Evolutionary conservation across 2,113 vertebrate genomes (phyloP).

Genomic region (Lontra canadensis): DNA sequence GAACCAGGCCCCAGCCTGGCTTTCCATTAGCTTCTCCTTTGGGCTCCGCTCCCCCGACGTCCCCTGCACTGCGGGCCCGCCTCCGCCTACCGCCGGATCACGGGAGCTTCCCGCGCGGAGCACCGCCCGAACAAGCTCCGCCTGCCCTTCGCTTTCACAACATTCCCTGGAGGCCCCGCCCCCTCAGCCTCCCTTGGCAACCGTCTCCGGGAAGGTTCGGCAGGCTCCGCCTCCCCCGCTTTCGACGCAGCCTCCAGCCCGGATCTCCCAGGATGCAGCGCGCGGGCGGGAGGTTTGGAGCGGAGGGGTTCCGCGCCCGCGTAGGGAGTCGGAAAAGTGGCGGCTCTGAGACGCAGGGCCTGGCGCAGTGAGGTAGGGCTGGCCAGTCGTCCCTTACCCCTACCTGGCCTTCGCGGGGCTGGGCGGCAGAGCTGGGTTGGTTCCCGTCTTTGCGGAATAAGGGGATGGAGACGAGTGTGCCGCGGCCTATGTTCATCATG

Average conservation of each 20-base stretch:
- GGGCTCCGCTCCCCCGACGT: neutral
- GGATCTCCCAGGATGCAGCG: neutral
- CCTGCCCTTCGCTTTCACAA: neutral
- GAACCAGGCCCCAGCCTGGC: neutral
- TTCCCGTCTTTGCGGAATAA: neutral
- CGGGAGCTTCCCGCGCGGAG: neutral
- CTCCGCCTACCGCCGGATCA: neutral
- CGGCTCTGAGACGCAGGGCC: accelerated
- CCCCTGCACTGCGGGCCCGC: neutral
- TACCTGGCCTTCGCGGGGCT: neutral
- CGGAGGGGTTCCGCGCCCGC: accelerated
- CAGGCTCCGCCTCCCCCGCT: neutral
- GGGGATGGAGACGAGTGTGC: neutral
- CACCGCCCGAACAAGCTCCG: neutral
- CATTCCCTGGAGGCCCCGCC: neutral
- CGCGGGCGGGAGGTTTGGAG: conserved; percentile 69
- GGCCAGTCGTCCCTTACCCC: accelerated
- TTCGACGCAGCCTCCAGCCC: no score
- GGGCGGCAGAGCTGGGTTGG: neutral
- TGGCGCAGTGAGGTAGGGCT: neutral
- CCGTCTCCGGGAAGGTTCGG: accelerated
- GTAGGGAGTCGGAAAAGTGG: accelerated
- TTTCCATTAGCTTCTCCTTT: neutral
- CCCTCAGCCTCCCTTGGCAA: neutral
- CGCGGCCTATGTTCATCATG: neutral